A percentile compares a stretch with the other conserved stretches of the same genome.
These are phyloP conservation scores for Ditylenchus weischeri DNA, from an alignment of 2,888 invertebrate species.

Conservation along the genomic window DNA sequence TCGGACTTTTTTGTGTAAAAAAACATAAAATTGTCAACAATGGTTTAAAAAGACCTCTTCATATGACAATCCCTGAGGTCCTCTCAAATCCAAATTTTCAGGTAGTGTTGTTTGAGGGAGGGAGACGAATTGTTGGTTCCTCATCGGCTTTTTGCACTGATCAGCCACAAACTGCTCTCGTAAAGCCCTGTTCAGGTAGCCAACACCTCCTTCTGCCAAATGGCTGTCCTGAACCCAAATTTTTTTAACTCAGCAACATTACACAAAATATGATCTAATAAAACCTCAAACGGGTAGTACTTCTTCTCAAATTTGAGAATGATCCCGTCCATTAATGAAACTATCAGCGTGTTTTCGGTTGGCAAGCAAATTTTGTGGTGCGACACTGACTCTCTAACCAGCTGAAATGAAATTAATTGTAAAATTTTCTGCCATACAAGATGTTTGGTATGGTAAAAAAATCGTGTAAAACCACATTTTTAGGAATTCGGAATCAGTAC, in stretches of 20 bases:
- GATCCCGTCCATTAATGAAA: constrained; percentile 46
- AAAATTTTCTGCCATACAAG: too few species aligned
- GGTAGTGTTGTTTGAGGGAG: too few species aligned
- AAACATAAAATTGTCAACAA: too few species aligned
- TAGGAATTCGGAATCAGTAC: too few species aligned
- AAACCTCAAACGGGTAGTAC: constrained; percentile 43
- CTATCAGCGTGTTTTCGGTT: constrained; percentile 45
- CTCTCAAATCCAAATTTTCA: too few species aligned
- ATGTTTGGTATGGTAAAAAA: too few species aligned
- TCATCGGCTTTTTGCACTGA: too few species aligned
- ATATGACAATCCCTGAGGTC: constrained; percentile 34
- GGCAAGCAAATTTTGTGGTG: constrained; percentile 37
- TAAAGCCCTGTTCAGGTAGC: constrained; percentile 42
- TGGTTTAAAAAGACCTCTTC: too few species aligned
- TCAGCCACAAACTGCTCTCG: too few species aligned
- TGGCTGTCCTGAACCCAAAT: constrained; percentile 33
- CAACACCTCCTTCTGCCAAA: constrained; percentile 36
- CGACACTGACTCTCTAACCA: constrained; percentile 42
- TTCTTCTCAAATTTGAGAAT: constrained; percentile 47
- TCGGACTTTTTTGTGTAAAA: too few species aligned
- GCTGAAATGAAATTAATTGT: constrained; percentile 35
- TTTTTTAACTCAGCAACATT: constrained; percentile 18
- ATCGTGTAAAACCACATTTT: too few species aligned
- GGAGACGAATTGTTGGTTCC: too few species aligned
- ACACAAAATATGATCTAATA: constrained; percentile 1